phyloP scores from a whole-genome alignment of 1,140 invertebrate genomes.

The Lepidotrigona ventralis region DNA sequence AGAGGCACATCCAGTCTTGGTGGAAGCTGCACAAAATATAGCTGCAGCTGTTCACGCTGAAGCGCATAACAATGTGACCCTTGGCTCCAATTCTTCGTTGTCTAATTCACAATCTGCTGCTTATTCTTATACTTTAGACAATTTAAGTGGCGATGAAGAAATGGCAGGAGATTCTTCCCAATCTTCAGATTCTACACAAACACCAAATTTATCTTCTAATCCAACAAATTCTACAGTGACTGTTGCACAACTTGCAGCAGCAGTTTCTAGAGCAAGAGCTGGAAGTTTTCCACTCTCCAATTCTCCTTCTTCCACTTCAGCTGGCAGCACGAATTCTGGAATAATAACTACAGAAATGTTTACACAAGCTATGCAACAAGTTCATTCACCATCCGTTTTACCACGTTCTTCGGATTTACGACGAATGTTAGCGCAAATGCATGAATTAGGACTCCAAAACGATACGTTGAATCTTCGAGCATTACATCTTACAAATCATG shows the following conservation, averaged over 20 bases:
- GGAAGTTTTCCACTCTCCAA: constrained; percentile 50
- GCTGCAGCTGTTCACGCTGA: constrained; percentile 81
- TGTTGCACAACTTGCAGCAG: constrained; percentile 79
- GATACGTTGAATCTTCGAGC: constrained; percentile 92
- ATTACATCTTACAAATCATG: constrained; percentile 89
- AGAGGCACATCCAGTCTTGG: constrained; percentile 79
- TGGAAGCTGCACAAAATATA: constrained; percentile 80
- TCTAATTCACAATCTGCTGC: constrained; percentile 67
- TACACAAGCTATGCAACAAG: constrained; percentile 81
- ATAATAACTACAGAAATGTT: constrained; percentile 83
- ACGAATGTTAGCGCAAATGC: constrained; percentile 89
- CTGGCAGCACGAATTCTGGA: constrained; percentile 63
- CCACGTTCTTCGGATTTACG: constrained; percentile 68
- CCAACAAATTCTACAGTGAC: constrained; percentile 77
- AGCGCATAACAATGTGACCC: constrained; percentile 68
- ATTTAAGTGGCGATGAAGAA: constrained; percentile 81
- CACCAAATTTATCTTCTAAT: constrained; percentile 62
- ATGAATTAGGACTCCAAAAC: constrained; percentile 93
- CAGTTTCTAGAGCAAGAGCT: constrained; percentile 77
- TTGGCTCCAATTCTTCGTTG: constrained; percentile 67
- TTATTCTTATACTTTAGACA: constrained; percentile 80
- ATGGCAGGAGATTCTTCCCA: constrained; percentile 81
- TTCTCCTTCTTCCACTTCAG: constrained; percentile 66
- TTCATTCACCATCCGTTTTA: constrained; percentile 52
- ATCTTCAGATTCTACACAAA: constrained; percentile 76